phyloP scores from a whole-genome alignment of 2,113 vertebrate genomes.

The Triplophysa rosa region DNA sequence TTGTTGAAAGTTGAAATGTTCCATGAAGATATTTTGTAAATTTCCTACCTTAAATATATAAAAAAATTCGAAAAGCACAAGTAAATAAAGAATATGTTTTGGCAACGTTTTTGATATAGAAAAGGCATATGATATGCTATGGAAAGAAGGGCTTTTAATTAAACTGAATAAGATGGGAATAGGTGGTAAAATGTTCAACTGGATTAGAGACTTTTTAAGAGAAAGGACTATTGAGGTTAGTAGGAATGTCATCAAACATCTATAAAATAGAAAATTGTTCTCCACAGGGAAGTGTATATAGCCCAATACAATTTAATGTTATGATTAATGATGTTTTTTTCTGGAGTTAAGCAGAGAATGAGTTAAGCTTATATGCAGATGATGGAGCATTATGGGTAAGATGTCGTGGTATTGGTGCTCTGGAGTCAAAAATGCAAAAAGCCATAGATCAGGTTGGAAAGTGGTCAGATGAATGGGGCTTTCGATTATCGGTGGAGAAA shows the following conservation, averaged over 20 bases:
- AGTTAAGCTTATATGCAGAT: too few species aligned
- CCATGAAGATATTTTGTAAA: too few species aligned
- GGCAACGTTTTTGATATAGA: neutral
- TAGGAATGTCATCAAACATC: neutral
- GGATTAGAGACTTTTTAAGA: neutral
- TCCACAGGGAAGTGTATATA: neutral
- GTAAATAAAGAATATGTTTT: neutral
- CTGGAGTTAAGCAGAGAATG: too few species aligned
- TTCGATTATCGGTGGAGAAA: neutral
- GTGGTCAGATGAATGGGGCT: too few species aligned
- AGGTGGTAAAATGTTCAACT: neutral
- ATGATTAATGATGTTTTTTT: too few species aligned
- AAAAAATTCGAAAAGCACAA: neutral
- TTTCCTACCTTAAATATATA: too few species aligned
- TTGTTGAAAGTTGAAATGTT: too few species aligned
- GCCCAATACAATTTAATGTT: too few species aligned
- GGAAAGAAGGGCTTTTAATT: neutral
- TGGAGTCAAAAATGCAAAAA: too few species aligned
- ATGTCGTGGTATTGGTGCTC: too few species aligned
- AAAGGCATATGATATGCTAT: neutral
- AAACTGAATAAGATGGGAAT: neutral
- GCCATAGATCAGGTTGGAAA: too few species aligned
- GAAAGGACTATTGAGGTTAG: neutral
- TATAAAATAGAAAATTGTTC: neutral
- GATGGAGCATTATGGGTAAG: too few species aligned